Base-by-base conservation (phyloP, 35 echinoderm and acorn worm genomes). In the Heliocidaris erythrogramma region DNA sequence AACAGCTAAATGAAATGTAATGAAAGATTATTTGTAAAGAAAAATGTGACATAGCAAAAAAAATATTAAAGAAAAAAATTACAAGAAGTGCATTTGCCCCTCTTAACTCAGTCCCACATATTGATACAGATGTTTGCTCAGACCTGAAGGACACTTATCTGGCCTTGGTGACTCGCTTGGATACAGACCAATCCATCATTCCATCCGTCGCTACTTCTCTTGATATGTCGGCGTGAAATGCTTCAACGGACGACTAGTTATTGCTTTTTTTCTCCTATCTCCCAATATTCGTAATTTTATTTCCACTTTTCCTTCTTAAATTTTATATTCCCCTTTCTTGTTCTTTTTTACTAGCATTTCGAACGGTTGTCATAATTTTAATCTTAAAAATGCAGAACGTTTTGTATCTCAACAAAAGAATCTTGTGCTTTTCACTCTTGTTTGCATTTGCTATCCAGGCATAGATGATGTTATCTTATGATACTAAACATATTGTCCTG, bases 201-300 rank as follows among this genome's bases (percentile, higher is more conserved):
- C 87, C 87, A 89, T 89, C 21, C 87, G 5, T 89, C 87, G 87
- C 87, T 89, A 16, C 87, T 32, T 89, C 87, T 89, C 87, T 89
- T 89, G 87, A 89, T 89, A 17, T 89, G 87, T 89, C 87, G 31
- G 87, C 87, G 87, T 89, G 32, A 89, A 89, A 48, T 89, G 31
- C 87, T 89, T 89, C 87, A 89, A 89, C 47, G 87, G 87, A 47
- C 47, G 30, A 89, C 65, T 78, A 24, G 65, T 78, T 78, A 78
- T 47, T 48, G 87, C 87, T 89, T 89, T 89, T 48, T 48, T 89
- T 48, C 42, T 29, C 69, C 30, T 89, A 9, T 89, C 87, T 89
- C 87, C 18, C 1, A 47, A 47, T 21, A 31, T 32, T 12, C 42
- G 87, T 47, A 47, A 89, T 89, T 89, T 35, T 24, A 78, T 78